A percentile compares a stretch with the other conserved stretches of the same genome.
Conservation (phyloP, 2,113 vertebrate genomes). For the Excalfactoria chinensis region DNA sequence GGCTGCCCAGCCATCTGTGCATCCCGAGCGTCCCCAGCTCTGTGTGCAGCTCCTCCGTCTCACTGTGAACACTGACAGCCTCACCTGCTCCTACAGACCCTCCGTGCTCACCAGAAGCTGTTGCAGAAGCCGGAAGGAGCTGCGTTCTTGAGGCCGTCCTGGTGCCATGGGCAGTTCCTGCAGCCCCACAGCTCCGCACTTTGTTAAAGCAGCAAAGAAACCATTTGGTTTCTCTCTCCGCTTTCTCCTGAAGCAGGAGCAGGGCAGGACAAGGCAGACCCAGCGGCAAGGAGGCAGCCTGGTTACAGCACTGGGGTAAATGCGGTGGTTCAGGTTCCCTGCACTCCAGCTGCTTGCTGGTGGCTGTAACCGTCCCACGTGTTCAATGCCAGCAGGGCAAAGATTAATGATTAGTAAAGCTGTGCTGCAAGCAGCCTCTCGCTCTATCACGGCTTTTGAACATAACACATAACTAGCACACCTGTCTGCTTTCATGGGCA, state of each 20-base stretch:
- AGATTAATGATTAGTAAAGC: not conserved
- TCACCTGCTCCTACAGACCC: not conserved
- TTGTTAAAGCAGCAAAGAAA: not conserved
- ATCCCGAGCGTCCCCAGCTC: not conserved
- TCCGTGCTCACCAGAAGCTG: not conserved
- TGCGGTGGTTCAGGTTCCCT: not conserved
- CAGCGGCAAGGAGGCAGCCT: not conserved
- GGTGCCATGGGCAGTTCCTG: no score
- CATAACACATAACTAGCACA: not conserved
- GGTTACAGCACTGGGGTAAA: not conserved
- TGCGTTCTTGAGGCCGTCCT: not conserved
- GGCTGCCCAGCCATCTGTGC: not conserved
- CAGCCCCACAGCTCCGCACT: no score
- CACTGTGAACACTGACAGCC: no score
- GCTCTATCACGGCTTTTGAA: not conserved
- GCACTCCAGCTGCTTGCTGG: no score
- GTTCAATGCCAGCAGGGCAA: not conserved
- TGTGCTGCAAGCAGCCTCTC: not conserved
- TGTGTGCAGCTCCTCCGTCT: not conserved
- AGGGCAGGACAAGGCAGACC: not conserved
- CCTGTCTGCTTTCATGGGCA: constrained; percentile 30
- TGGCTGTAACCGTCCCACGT: no score
- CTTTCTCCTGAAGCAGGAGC: not conserved
- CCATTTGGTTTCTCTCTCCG: not conserved
- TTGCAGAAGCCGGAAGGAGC: no score